phyloP scores from a whole-genome alignment of 1,140 invertebrate species.

The Temnothorax nylanderi region DNA sequence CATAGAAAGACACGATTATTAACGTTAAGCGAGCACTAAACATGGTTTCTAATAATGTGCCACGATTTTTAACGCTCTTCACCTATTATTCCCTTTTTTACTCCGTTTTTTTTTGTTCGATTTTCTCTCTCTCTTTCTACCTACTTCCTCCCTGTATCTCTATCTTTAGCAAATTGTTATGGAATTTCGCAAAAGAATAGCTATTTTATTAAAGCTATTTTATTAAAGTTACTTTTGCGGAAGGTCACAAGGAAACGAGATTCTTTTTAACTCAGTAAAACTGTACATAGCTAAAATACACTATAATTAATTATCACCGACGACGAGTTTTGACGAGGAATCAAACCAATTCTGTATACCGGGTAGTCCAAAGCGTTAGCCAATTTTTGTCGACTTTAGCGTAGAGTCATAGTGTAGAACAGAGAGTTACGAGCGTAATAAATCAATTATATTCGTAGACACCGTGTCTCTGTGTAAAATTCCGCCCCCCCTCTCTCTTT shows the following conservation, averaged over 20 bases:
- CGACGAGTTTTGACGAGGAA: conserved; percentile 88
- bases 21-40: conserved; percentile 45
- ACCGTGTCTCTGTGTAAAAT: not conserved
- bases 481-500: too few relatives aligned
- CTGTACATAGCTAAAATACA: conserved; percentile 69
- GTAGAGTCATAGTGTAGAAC: conserved; percentile 64
- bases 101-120: not conserved
- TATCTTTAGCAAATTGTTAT: not conserved
- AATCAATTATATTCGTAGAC: conserved; percentile 51
- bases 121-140: not conserved
- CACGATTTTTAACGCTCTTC: conserved; percentile 1
- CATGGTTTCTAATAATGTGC: conserved; percentile 35
- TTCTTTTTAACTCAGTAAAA: conserved; percentile 43
- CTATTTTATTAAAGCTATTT: conserved; percentile 6
- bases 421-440: conserved; percentile 61
- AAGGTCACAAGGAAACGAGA: not conserved
- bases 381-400: conserved; percentile 89
- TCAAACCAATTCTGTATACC: conserved; percentile 78
- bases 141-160: not conserved
- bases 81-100: conserved; percentile 11
- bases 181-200: not conserved
- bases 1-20: conserved; percentile 47
- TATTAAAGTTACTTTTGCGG: not conserved
- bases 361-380: conserved; percentile 88
- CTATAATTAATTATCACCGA: conserved; percentile 93